Conservation (phyloP, 1,140 invertebrate genomes). For the Anastatus disparis region DNA sequence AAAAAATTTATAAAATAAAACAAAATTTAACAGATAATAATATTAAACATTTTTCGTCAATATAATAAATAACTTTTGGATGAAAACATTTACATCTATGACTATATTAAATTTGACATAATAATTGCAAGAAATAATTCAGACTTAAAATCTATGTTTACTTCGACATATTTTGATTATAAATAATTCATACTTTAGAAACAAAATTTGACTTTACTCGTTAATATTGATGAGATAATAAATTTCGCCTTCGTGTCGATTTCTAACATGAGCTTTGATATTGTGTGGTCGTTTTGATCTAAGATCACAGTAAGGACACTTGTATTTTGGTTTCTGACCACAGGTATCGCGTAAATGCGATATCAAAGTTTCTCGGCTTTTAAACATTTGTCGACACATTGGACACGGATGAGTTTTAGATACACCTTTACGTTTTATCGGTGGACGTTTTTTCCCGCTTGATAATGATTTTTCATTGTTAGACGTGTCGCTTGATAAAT, state of each 20-base stretch:
- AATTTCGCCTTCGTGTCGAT: slow-evolving; percentile 6
- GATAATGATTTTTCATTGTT: background rate
- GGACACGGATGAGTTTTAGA: slow-evolving; percentile 53
- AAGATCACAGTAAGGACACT: slow-evolving; percentile 57
- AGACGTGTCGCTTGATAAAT: background rate
- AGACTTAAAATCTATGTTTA: too few species aligned
- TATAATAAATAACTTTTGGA: too few species aligned
- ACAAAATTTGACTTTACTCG: too few species aligned
- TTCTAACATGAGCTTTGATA: slow-evolving; percentile 30
- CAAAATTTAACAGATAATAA: too few species aligned
- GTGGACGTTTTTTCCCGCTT: background rate
- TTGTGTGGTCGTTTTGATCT: slow-evolving; percentile 24
- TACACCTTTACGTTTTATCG: background rate
- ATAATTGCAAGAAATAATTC: too few species aligned
- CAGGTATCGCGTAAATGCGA: slow-evolving; percentile 64
- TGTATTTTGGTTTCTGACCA: slow-evolving; percentile 57
- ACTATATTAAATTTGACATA: too few species aligned
- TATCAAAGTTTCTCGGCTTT: slow-evolving; percentile 65
- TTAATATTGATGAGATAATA: slow-evolving; percentile 27
- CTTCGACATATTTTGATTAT: too few species aligned
- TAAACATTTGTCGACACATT: slow-evolving; percentile 66
- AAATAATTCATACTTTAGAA: too few species aligned
- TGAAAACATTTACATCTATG: too few species aligned
- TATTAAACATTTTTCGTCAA: too few species aligned
- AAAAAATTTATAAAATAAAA: too few species aligned